A percentile compares a stretch with the other conserved stretches of the same genome.
phyloP scores from a whole-genome alignment of 2,113 vertebrate genomes.

The Pseudonaja textilis region DNA sequence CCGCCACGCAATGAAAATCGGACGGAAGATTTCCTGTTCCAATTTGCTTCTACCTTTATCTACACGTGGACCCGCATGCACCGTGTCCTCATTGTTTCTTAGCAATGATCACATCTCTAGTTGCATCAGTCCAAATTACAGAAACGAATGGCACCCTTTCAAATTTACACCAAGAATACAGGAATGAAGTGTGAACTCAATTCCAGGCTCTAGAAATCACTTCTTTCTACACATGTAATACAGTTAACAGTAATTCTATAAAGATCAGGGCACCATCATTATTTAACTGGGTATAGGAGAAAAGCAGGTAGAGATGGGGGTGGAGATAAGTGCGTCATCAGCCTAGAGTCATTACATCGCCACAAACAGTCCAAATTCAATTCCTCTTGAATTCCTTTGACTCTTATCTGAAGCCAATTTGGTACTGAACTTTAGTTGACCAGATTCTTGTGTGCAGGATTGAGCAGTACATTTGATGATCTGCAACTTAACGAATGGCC shows the following conservation, averaged over 20 bases:
- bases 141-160: neutral
- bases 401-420: neutral
- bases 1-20: neutral
- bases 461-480: neutral
- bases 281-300: neutral
- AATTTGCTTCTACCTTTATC: neutral
- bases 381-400: neutral
- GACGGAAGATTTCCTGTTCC: neutral
- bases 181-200: neutral
- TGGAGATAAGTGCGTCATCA: no score
- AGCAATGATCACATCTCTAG: neutral
- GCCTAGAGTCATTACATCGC: neutral
- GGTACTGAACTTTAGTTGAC: neutral
- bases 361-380: neutral
- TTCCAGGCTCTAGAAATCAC: neutral
- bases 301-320: neutral
- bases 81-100: neutral
- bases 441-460: neutral
- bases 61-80: neutral
- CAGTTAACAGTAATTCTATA: neutral
- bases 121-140: neutral
- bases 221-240: neutral
- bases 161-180: neutral
- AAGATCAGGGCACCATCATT: constrained; percentile 31
- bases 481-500: neutral